phyloP scores from a whole-genome alignment of 1,140 invertebrate genomes.

The Mercenaria mercenaria region DNA sequence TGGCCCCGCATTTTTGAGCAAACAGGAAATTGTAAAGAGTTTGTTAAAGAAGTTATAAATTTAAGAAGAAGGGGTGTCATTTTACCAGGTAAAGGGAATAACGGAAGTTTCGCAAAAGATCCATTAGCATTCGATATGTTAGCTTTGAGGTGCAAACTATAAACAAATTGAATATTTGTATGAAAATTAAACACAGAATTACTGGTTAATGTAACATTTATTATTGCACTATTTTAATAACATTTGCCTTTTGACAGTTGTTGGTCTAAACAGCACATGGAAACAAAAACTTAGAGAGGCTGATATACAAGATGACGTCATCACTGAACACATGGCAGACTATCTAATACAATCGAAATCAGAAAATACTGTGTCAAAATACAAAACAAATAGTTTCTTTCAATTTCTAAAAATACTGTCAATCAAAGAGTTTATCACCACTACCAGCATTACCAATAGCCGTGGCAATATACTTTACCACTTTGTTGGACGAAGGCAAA shows the following conservation, averaged over 20 bases:
- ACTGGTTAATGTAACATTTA: too few species aligned
- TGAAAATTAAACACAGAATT: too few species aligned
- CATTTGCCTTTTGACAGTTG: background rate
- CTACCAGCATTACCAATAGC: too few species aligned
- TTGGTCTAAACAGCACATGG: background rate
- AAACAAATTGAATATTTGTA: too few species aligned
- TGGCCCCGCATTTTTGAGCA: background rate
- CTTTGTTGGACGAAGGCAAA: background rate
- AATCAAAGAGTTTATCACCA: background rate
- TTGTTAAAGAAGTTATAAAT: too few species aligned
- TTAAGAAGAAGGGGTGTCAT: too few species aligned
- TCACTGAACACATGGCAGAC: background rate
- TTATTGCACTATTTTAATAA: background rate
- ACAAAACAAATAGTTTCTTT: background rate
- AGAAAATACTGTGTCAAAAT: too few species aligned
- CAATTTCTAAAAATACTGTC: background rate
- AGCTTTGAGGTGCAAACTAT: too few species aligned
- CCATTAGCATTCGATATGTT: too few species aligned
- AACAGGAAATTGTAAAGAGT: background rate
- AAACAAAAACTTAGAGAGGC: background rate
- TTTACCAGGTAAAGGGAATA: too few species aligned
- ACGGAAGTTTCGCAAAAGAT: too few species aligned
- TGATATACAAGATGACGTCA: too few species aligned
- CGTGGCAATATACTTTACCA: conserved; percentile 40
- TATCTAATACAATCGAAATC: conserved; percentile 1